These are phyloP conservation scores for Nothoprocta perdicaria DNA, from an alignment of 2,113 vertebrate genomes.

Conservation along the genomic window DNA sequence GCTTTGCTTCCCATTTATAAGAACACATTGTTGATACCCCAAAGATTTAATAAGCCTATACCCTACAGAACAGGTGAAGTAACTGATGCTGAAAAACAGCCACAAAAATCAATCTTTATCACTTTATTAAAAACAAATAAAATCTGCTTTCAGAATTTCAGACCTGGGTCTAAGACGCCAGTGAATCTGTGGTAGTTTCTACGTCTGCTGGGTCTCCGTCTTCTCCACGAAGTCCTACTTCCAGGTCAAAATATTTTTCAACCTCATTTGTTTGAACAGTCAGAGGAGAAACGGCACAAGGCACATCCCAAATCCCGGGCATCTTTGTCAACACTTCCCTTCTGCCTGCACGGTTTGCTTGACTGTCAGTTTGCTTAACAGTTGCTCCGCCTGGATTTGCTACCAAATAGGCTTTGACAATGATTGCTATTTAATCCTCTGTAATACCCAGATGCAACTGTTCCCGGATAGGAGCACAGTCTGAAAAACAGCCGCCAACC, in stretches of 20 bases:
- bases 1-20: not conserved
- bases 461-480: conserved; percentile 18
- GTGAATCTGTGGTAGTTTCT: not conserved
- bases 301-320: not conserved
- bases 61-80: not conserved
- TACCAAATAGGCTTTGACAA: conserved; percentile 83
- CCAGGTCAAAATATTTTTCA: not conserved
- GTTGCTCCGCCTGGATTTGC: conserved; percentile 80
- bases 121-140: not conserved
- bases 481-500: conserved; percentile 14
- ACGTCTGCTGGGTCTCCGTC: not conserved
- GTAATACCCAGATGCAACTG: conserved; percentile 76
- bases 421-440: conserved; percentile 83
- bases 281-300: conserved; percentile 7
- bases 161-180: not conserved
- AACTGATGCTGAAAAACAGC: not conserved
- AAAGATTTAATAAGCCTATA: not conserved
- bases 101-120: not conserved
- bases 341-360: conserved; percentile 33
- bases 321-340: not conserved
- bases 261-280: not conserved
- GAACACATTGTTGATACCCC: not conserved
- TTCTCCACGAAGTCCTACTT: not conserved
- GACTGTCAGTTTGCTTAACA: conserved; percentile 77
- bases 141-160: not conserved